These are phyloP conservation scores for Anthophora plumipes DNA, from an alignment of 2,888 invertebrate genomes.

Conservation along the genomic window DNA sequence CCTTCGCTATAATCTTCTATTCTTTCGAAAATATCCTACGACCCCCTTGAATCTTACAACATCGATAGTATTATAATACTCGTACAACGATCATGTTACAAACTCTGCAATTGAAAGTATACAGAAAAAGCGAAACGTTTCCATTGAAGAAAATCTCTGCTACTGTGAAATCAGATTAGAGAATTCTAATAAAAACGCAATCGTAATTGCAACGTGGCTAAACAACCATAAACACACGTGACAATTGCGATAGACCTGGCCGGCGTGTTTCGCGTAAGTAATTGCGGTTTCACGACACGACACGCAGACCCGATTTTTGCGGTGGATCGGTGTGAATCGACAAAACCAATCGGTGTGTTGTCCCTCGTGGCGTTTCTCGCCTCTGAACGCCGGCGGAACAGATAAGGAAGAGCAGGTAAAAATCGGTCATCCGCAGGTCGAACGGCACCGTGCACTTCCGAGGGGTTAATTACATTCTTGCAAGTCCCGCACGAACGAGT, in stretches of 20 bases:
- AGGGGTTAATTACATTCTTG: slow-evolving; percentile 79
- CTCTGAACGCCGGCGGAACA: slow-evolving; percentile 20
- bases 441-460: slow-evolving; percentile 61
- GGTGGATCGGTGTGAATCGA: slow-evolving; percentile 58
- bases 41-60: background rate
- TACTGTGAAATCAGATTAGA: background rate
- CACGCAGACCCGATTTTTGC: slow-evolving; percentile 66
- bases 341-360: slow-evolving; percentile 39
- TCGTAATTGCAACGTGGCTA: background rate
- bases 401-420: slow-evolving; percentile 52
- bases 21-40: slow-evolving; percentile 13
- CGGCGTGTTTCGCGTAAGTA: slow-evolving; percentile 57
- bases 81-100: too few relatives aligned
- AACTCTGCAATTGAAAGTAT: too few relatives aligned
- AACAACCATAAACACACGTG: slow-evolving; percentile 39
- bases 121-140: too few relatives aligned
- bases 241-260: slow-evolving; percentile 39
- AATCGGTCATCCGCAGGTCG: slow-evolving; percentile 36
- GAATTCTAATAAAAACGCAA: background rate
- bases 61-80: too few relatives aligned
- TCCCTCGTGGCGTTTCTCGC: background rate
- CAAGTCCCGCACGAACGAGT: slow-evolving; percentile 75
- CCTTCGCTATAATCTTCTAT: slow-evolving; percentile 38
- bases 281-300: slow-evolving; percentile 68
- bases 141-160: too few relatives aligned